Conservation (phyloP, 2,797 vertebrate genomes). For the Melopsittacus undulatus region DNA sequence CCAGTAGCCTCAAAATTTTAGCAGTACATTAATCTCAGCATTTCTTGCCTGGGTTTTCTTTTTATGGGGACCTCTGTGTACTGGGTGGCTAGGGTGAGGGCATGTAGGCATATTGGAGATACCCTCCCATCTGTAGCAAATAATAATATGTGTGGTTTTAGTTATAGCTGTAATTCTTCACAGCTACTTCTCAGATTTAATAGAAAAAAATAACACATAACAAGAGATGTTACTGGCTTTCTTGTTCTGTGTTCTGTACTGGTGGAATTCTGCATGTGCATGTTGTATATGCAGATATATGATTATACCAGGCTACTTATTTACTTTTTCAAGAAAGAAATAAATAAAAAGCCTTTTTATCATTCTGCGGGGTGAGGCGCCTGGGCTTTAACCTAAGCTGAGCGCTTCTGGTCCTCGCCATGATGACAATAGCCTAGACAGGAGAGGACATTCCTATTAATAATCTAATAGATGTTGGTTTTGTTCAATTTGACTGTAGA, state of each 20-base stretch:
- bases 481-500: constrained; percentile 57
- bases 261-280: background rate
- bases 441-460: constrained; percentile 72
- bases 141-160: constrained; percentile 41
- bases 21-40: background rate
- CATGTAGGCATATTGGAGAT: constrained; percentile 32
- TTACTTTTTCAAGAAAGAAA: constrained; percentile 19
- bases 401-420: background rate
- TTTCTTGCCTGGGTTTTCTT: constrained; percentile 51
- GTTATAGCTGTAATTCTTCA: constrained; percentile 17
- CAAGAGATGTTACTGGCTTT: constrained; percentile 36
- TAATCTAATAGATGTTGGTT: constrained; percentile 74
- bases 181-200: constrained; percentile 39
- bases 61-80: constrained; percentile 25
- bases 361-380: background rate
- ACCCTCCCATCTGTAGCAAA: constrained; percentile 55
- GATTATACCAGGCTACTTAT: background rate
- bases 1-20: constrained; percentile 1
- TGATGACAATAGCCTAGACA: constrained; percentile 58
- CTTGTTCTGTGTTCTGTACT: background rate
- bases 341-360: background rate
- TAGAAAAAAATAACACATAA: constrained; percentile 8
- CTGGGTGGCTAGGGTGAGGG: constrained; percentile 20
- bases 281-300: background rate
- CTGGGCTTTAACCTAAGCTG: background rate